These are phyloP conservation scores for Drosophila recens DNA, from an alignment of 2,888 invertebrate species.

Conservation along the genomic window DNA sequence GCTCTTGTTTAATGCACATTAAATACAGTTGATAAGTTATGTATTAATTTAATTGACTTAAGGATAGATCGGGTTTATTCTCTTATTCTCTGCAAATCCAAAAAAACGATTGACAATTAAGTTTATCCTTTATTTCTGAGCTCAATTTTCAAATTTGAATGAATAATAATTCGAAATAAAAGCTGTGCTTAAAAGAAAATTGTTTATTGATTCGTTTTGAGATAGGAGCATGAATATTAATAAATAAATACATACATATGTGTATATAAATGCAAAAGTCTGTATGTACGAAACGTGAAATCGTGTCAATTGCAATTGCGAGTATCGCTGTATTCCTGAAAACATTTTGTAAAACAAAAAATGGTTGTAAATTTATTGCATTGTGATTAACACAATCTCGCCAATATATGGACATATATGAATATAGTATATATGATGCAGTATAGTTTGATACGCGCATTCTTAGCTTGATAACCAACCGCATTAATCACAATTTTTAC, in stretches of 20 bases:
- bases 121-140: too few relatives aligned
- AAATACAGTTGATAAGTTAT: too few relatives aligned
- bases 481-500: not conserved
- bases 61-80: too few relatives aligned
- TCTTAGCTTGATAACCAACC: slow-evolving; percentile 3
- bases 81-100: too few relatives aligned
- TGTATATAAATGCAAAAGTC: too few relatives aligned
- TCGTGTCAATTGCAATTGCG: not conserved
- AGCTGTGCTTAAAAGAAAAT: not conserved
- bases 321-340: not conserved
- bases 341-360: not conserved
- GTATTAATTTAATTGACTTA: too few relatives aligned
- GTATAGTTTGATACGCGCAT: not conserved
- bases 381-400: not conserved
- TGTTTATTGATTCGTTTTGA: not conserved
- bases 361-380: not conserved
- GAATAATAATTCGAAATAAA: not conserved
- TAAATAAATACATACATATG: too few relatives aligned
- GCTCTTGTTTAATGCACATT: too few relatives aligned
- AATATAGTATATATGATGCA: not conserved
- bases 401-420: not conserved
- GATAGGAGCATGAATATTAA: not conserved
- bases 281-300: too few relatives aligned
- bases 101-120: too few relatives aligned
- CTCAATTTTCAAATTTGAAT: not conserved